Evolutionary conservation across 1,140 invertebrate genomes (phyloP).

Genomic region (Lycorma delicatula): DNA sequence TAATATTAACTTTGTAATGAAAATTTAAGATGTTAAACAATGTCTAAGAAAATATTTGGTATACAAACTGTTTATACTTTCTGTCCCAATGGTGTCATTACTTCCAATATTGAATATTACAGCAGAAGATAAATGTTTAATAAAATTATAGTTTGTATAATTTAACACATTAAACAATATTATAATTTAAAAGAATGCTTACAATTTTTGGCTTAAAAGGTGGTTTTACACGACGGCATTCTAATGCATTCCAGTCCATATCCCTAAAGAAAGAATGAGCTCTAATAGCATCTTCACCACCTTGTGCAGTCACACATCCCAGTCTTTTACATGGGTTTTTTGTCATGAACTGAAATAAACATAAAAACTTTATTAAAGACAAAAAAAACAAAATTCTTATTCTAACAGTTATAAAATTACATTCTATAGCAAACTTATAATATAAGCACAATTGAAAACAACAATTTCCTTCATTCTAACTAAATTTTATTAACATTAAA

Average conservation of each 20-base stretch:
- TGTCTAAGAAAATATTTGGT: too few relatives aligned
- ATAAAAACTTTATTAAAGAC: slow-evolving; percentile 7
- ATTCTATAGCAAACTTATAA: not conserved
- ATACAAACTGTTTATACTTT: too few relatives aligned
- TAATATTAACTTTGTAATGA: too few relatives aligned
- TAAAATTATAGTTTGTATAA: too few relatives aligned
- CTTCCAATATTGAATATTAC: too few relatives aligned
- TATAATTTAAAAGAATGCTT: slow-evolving; percentile 41
- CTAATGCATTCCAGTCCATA: slow-evolving; percentile 93
- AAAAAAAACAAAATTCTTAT: not conserved
- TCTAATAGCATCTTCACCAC: slow-evolving; percentile 77
- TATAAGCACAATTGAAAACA: not conserved
- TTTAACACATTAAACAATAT: too few relatives aligned
- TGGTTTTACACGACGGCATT: slow-evolving; percentile 82
- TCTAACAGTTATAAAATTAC: not conserved
- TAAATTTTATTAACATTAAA: too few relatives aligned
- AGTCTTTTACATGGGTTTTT: slow-evolving; percentile 92
- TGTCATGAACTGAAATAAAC: slow-evolving; percentile 80
- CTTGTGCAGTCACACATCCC: slow-evolving; percentile 72
- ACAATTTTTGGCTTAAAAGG: slow-evolving; percentile 98
- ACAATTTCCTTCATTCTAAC: too few relatives aligned
- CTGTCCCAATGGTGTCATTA: too few relatives aligned
- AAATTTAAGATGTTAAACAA: too few relatives aligned
- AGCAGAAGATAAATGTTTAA: too few relatives aligned
- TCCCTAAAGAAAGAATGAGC: slow-evolving; percentile 93